Percentiles rank a stretch among this genome's conserved stretches.
These are phyloP conservation scores for Hofmannophila pseudospretella DNA, from an alignment of 2,888 invertebrate species.

Conservation along the genomic window DNA sequence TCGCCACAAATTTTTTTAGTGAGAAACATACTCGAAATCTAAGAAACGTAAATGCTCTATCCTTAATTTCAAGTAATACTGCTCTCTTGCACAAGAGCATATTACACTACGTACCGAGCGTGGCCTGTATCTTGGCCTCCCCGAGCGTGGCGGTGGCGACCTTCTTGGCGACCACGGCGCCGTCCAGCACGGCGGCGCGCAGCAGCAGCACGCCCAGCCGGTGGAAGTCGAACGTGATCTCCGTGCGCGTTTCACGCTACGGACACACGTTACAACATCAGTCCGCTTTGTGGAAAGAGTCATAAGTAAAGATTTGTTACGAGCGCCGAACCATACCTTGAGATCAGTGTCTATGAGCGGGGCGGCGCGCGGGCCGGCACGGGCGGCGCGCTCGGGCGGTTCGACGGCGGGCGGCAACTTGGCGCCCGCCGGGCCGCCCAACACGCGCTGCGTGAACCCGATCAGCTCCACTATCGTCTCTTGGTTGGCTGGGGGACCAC, in stretches of 20 bases:
- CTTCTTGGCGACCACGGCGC: conserved; percentile 86
- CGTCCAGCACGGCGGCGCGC: conserved; percentile 86
- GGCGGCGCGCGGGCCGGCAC: conserved; percentile 18
- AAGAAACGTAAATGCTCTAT: no score
- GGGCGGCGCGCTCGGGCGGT: conserved; percentile 22
- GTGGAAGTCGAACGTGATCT: conserved; percentile 95
- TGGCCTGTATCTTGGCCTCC: conserved; percentile 92
- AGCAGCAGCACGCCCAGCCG: conserved; percentile 92
- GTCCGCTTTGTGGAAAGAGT: no score
- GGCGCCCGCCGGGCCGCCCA: conserved; percentile 17
- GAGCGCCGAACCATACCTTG: no score
- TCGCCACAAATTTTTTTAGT: no score
- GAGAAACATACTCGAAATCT: no score
- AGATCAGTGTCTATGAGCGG: no score
- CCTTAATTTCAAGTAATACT: no score
- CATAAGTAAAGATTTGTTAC: no score
- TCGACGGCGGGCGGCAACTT: neutral
- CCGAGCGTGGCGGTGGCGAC: conserved; percentile 96
- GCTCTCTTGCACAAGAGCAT: no score
- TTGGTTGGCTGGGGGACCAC: conserved; percentile 87
- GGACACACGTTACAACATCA: no score
- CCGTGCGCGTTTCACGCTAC: conserved; percentile 74
- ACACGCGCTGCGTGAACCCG: conserved; percentile 89
- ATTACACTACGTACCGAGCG: conserved; percentile 76
- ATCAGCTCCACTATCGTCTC: conserved; percentile 96